Conservation (phyloP, 2,888 invertebrate species). For the Cheilosia vernalis region DNA sequence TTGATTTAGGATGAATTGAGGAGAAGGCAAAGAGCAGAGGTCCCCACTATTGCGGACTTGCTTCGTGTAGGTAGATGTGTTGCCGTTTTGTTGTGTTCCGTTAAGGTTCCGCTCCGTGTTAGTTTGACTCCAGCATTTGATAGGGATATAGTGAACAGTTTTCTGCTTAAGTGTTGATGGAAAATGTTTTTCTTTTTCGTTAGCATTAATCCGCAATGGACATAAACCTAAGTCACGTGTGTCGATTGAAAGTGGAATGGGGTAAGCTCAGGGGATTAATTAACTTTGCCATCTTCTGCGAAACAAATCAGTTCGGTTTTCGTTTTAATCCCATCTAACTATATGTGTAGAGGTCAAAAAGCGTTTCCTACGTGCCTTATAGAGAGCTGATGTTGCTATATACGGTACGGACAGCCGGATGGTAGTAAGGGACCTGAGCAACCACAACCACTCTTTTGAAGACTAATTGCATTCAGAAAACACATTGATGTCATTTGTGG, state of each 20-base stretch:
- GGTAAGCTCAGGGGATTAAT: slow-evolving; percentile 34
- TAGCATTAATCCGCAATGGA: slow-evolving; percentile 43
- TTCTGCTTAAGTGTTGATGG: slow-evolving; percentile 42
- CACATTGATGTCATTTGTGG: too few species aligned
- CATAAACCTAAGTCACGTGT: slow-evolving; percentile 40
- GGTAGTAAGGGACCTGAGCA: too few species aligned
- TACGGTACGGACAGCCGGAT: neutral
- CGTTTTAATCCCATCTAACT: slow-evolving; percentile 12
- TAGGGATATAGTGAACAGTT: slow-evolving; percentile 18
- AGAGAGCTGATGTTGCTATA: neutral
- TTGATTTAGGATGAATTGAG: slow-evolving; percentile 50
- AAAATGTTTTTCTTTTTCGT: slow-evolving; percentile 46
- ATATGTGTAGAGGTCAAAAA: neutral
- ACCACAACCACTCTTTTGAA: too few species aligned
- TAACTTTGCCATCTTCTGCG: slow-evolving; percentile 18
- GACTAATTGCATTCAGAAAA: too few species aligned
- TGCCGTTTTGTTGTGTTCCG: slow-evolving; percentile 9
- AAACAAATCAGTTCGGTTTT: slow-evolving; percentile 35
- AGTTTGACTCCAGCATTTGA: slow-evolving; percentile 5
- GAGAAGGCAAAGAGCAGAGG: slow-evolving; percentile 1
- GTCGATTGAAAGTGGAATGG: neutral
- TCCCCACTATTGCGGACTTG: neutral
- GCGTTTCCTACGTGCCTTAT: slow-evolving; percentile 4
- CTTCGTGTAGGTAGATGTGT: neutral
- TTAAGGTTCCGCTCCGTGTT: neutral